Evolutionary conservation across 2,113 vertebrate species (phyloP).

Genomic region (Amazona guildingii): DNA sequence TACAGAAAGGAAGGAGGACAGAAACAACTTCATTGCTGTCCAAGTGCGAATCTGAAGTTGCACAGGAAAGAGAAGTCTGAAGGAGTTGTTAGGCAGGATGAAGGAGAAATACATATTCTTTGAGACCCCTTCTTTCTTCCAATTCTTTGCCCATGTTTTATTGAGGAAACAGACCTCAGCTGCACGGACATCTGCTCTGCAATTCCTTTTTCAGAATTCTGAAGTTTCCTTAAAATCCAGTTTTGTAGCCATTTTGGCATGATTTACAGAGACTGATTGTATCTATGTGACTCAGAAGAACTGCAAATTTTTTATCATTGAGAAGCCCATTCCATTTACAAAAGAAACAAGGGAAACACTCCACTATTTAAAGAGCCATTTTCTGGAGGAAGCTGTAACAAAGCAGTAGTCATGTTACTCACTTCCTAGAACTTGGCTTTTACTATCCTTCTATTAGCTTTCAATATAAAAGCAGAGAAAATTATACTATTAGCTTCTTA

Average conservation of each 20-base stretch:
- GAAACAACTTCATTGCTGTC: neutral
- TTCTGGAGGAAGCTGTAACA: neutral
- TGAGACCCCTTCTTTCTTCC: neutral
- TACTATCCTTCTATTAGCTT: neutral
- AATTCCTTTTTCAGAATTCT: conserved; percentile 10
- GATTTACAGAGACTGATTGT: neutral
- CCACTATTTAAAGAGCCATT: neutral
- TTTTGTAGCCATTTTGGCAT: neutral
- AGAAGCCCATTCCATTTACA: neutral
- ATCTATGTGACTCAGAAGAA: neutral
- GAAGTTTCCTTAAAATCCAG: neutral
- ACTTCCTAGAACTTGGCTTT: neutral
- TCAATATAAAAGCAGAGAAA: neutral
- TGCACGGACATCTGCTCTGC: neutral
- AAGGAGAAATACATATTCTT: neutral
- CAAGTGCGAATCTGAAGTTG: neutral
- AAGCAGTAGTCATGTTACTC: neutral
- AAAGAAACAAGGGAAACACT: conserved; percentile 2
- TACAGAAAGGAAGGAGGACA: neutral
- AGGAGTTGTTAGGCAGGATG: neutral
- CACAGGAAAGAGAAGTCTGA: neutral
- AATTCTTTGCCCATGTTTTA: neutral
- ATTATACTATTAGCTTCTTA: neutral
- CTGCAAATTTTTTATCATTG: neutral
- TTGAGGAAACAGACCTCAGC: neutral